Conservation (phyloP, 64 coral and sea anemone species). For the Montipora foliosa region DNA sequence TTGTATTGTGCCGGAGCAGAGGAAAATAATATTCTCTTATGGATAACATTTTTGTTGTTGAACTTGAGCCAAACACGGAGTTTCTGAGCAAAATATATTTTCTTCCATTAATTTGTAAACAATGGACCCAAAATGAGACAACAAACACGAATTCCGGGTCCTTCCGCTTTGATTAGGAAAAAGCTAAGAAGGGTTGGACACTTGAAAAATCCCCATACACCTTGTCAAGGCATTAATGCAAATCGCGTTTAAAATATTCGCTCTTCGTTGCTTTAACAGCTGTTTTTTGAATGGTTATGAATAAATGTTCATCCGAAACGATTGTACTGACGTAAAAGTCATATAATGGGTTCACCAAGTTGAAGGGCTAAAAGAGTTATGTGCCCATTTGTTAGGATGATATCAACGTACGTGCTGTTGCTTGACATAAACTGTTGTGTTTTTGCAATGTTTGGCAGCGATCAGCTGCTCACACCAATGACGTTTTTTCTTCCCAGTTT, state of each 20-base stretch:
- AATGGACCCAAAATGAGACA: background rate
- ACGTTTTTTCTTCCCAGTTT: background rate
- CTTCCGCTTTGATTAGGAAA: constrained; percentile 1
- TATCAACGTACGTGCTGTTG: background rate
- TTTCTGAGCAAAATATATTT: background rate
- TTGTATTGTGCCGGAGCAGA: background rate
- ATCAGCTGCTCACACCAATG: background rate
- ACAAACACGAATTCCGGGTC: background rate
- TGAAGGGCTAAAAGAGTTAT: constrained; percentile 12
- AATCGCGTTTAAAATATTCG: background rate
- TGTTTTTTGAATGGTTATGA: constrained; percentile 15
- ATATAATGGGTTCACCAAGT: background rate
- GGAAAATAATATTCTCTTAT: background rate
- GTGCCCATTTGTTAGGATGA: background rate
- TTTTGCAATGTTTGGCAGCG: background rate
- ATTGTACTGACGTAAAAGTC: background rate
- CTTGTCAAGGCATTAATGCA: background rate
- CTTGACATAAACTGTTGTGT: background rate
- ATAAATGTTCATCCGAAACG: constrained; percentile 5
- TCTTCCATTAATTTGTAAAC: background rate
- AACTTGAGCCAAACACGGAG: background rate
- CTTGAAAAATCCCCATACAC: no score
- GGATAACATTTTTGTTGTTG: background rate
- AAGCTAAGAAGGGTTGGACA: no score
- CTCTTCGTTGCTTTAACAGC: background rate